Evolutionary conservation across 2,888 invertebrate species (phyloP), one percentile per base, ranked within the genome.

Genomic region (Erannis defoliaria): DNA sequence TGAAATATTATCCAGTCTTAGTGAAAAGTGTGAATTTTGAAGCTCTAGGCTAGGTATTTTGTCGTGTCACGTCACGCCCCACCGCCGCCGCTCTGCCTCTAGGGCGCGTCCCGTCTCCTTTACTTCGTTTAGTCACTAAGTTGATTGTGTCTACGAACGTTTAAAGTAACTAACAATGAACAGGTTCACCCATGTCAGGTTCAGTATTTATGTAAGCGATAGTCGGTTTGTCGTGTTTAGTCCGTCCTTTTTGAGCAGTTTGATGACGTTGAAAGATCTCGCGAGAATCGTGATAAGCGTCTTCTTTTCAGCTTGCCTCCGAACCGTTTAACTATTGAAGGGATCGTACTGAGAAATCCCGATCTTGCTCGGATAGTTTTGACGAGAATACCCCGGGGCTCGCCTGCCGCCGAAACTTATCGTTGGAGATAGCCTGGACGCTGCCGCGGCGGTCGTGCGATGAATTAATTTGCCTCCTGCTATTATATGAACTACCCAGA

Each of bases 301-400:
- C 69, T 70, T 68, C 74, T 51, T 56, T 37, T 71, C 68, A 73
- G 74, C 73, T 75, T 78, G 78, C 76, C 73, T 75, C 72, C 67
- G 72, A 75, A 72, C 71, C 73, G 73, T 74, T 76, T 67, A 72
- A 73, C 76, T 75, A 77, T 85, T 80, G 74, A 81, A 78, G 76
- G 77, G 81, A 81, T 83, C 79, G 76, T 88, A 88, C 86, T 75
- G 76, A 83, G 87, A 87, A 86, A 82, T 78, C 81, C 78, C 79
- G 89, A 90, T 90, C 88, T 88, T 84, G 82, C 86, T 86, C 84
- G 81, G 88, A 89, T 89, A 90, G 90, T 82, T 82, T 84, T 83
- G 78, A 77, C 82, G 80, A 81, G 78, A 75, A 81, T 74, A 79
- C 79, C 82, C 85, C 76, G 70, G 73, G 76, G 77, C 57, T 38